A percentile compares a stretch with the other conserved stretches of the same genome.
Conservation (phyloP, 2,888 invertebrate genomes). For the Emesis furor region DNA sequence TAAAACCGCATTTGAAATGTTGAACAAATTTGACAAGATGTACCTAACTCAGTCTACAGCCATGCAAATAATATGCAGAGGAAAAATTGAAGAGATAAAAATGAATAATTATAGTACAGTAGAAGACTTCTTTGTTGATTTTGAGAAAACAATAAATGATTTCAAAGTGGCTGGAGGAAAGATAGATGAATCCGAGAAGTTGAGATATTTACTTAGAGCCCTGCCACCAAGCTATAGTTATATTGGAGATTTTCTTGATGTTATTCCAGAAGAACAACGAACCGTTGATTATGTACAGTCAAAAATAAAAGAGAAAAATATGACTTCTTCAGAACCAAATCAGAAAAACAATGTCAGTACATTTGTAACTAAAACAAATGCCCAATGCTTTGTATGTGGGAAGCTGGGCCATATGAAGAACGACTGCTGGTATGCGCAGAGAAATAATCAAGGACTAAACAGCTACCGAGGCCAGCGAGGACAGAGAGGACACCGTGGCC, state of each 20-base stretch:
- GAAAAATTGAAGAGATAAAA: conserved; percentile 73
- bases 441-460: conserved; percentile 56
- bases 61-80: conserved; percentile 74
- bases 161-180: conserved; percentile 73
- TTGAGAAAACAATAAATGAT: conserved; percentile 71
- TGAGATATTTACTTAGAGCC: conserved; percentile 73
- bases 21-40: conserved; percentile 71
- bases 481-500: conserved; percentile 24
- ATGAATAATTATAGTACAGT: conserved; percentile 71
- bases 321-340: conserved; percentile 45
- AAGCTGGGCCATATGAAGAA: conserved; percentile 71
- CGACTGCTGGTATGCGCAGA: conserved; percentile 59
- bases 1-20: conserved; percentile 63
- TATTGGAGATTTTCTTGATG: conserved; percentile 75
- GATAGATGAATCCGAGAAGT: conserved; percentile 70
- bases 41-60: conserved; percentile 72
- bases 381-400: conserved; percentile 70
- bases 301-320: conserved; percentile 74
- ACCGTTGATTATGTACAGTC: conserved; percentile 69
- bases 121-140: conserved; percentile 73
- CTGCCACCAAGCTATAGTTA: conserved; percentile 74
- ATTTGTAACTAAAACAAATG: conserved; percentile 58
- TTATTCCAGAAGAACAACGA: conserved; percentile 74
- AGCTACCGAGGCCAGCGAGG: conserved; percentile 47
- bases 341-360: conserved; percentile 67